Conservation (phyloP, 2,113 vertebrate genomes). For the Campylorhamphus procurvoides region DNA sequence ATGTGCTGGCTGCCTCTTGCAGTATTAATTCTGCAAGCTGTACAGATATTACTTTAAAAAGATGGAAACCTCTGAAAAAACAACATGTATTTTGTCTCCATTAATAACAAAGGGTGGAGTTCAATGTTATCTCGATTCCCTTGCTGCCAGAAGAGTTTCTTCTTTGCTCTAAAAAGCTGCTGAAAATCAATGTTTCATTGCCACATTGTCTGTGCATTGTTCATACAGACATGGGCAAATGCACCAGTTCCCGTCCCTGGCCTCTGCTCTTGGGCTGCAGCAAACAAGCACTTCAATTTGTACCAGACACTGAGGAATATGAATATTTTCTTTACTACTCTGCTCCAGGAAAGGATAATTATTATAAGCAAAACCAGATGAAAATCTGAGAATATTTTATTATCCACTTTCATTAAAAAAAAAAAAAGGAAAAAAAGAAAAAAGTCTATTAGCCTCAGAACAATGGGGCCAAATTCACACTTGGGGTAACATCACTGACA, state of each 20-base stretch:
- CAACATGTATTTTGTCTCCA: background rate
- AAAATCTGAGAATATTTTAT: slow-evolving; percentile 65
- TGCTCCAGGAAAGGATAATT: slow-evolving; percentile 58
- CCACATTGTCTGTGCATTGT: background rate
- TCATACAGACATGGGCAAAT: background rate
- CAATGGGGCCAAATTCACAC: slow-evolving; percentile 62
- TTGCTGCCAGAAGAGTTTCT: background rate
- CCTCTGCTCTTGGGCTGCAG: background rate
- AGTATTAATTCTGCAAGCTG: background rate
- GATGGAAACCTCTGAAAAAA: background rate
- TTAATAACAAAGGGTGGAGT: background rate
- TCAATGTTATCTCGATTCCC: background rate
- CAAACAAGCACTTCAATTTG: slow-evolving; percentile 38
- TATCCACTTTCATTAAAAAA: slow-evolving; percentile 53
- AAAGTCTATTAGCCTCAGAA: slow-evolving; percentile 41
- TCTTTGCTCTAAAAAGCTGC: background rate
- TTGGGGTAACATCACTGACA: slow-evolving; percentile 50
- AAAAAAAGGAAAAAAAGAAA: background rate
- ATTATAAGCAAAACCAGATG: slow-evolving; percentile 61
- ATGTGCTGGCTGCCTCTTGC: background rate
- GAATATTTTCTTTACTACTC: slow-evolving; percentile 61
- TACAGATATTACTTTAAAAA: background rate
- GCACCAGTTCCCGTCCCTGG: background rate
- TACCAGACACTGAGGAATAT: slow-evolving; percentile 48
- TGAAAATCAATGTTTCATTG: background rate